Evolutionary conservation across 2,113 vertebrate genomes (phyloP), one percentile per base, ranked within the genome.

Genomic region (Dicrurus megarhynchus): DNA sequence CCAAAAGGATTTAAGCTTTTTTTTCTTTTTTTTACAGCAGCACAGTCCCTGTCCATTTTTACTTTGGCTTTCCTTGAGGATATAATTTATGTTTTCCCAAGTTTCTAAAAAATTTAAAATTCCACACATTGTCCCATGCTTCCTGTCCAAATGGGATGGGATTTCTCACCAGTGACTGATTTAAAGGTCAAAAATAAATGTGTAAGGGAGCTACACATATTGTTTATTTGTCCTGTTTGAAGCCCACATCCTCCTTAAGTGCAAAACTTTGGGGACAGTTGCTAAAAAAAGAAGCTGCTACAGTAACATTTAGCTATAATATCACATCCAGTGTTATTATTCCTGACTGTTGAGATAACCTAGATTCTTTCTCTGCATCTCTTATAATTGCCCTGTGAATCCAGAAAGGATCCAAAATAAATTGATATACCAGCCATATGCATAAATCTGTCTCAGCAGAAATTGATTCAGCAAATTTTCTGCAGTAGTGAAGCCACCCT

Each of bases 401-500:
- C 87, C 74, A 91, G 91, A 95, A 87, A 71, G 81, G 60, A 30
- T 82, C 77, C 80, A 26, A 90, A 97, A 90, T 37, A 95, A 87
- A 84, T 63, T 52, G 57, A 63, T 79, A 87, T 41, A 52, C 11
- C 68, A 84, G 44, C 69, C 69, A 64, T 22, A 56, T 41, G 32
- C 73, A 87, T 75, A 82, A 81, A 87, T 27, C 89, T 75, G 46
- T 35, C 80, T 92, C 84, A 95, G 95, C 67, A 92, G 89, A 91
- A 95, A 95, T 20, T 18, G 71, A 93, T 90, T 92, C 89, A 93
- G 86, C 44, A 67, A 41, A 89, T 95, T 84, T 87, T 70, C 93
- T 67, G 69, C 87, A 42, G 11, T 2, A 71, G 53, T 16, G 44
- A 82, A 83, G 86, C 32, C 60, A 64, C 24, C 60, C 28, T 71